Evolutionary conservation across 1,140 invertebrate species (phyloP).

Genomic region (Magallana gigas): DNA sequence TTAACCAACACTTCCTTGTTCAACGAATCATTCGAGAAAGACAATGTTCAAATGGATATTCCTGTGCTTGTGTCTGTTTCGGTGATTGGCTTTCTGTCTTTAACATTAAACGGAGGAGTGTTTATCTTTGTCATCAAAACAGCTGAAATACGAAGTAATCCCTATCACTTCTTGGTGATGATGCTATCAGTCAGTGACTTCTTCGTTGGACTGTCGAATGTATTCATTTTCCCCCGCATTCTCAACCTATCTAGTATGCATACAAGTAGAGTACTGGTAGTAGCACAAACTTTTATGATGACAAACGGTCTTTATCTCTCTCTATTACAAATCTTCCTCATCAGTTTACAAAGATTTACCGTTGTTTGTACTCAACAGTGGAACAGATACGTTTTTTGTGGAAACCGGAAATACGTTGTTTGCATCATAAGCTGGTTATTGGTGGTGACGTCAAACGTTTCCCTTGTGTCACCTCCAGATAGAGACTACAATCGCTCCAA

Average conservation of each 20-base stretch:
- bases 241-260: neutral
- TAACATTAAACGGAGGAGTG: neutral
- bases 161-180: neutral
- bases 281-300: neutral
- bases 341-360: slow-evolving; percentile 3
- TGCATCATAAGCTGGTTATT: neutral
- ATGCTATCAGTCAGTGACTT: neutral
- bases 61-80: too few species aligned
- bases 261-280: neutral
- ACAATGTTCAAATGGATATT: too few species aligned
- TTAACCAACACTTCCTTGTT: too few species aligned
- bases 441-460: neutral
- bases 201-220: neutral
- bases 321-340: neutral
- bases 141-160: neutral
- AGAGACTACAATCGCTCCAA: too few species aligned
- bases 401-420: neutral
- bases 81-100: too few species aligned
- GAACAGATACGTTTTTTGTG: neutral
- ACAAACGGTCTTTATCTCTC: neutral
- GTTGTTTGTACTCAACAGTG: neutral
- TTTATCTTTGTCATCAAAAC: neutral
- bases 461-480: neutral
- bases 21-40: too few species aligned
- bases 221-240: neutral